Evolutionary conservation across 1,140 invertebrate genomes (phyloP), one percentile per base, ranked within the genome.

Genomic region (Tetraneura akinire): DNA sequence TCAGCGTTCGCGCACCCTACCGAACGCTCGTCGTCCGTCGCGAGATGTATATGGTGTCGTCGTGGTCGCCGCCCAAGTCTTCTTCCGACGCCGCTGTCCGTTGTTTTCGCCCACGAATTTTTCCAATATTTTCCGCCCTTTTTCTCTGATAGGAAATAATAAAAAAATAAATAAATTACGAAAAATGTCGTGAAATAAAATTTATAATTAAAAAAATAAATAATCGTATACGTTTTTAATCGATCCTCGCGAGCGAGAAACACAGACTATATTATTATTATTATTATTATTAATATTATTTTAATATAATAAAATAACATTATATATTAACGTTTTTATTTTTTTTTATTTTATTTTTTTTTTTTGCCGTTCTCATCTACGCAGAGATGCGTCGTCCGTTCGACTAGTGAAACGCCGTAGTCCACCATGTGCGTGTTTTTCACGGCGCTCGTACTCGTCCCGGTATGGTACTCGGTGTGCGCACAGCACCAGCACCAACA

Each of bases 401-500:
- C 47, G 26, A 47, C 45, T 14, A 51, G 18, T 51, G 26, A 53
- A 45, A 53, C 45, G 18, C n/a, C 32, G 18, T 18, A 6, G 9
- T 45, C 14, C 16, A 16, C 18, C n/a, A 76, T 76, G 73, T 42
- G 73, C 21, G 55, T 47, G 53, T 62, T 78, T 5, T 78, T 62
- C 37, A 13, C 74, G 3, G 57, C 57, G 42, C 73, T 76, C 21
- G 11, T 60, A 14, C 23, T 62, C 14, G 14, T 78, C 10, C 74
- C 55, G 37, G 16, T 62, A 13, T 78, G 37, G 74, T 55, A 47
- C 23, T 47, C 71, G 55, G 74, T 47, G n/a, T 60, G 81, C 82
- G 82, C 80, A 81, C 84, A 73, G 81, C 70, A 78, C 81, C 80
- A 86, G n/a, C n/a, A n/a, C n/a, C n/a, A 37, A 8, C 32, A 37